Percentiles rank a stretch among this genome's conserved stretches.
Evolutionary conservation across 2,797 vertebrate genomes (phyloP).

Genomic region (Streptopelia turtur): DNA sequence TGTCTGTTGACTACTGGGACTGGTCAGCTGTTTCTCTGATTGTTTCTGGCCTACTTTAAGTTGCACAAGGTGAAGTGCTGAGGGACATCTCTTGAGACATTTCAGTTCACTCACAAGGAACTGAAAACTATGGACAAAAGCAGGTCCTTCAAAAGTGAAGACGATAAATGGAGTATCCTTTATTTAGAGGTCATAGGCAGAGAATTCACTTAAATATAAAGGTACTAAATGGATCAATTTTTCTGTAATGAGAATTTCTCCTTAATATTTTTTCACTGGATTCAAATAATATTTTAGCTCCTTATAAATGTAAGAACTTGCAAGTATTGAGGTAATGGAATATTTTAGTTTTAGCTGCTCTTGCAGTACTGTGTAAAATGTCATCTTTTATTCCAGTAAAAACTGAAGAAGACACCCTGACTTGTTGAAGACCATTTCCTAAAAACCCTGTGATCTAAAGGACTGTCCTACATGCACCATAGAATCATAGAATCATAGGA

Average conservation of each 20-base stretch:
- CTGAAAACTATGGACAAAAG: neutral
- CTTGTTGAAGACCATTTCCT: neutral
- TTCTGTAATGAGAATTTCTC: neutral
- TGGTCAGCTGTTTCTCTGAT: neutral
- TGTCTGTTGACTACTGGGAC: neutral
- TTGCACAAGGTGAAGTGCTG: neutral
- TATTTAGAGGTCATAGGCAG: neutral
- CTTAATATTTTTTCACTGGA: neutral
- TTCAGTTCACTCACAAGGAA: neutral
- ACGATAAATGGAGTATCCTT: neutral
- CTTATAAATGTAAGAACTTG: neutral
- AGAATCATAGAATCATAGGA: too few species aligned
- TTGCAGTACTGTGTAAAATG: conserved; percentile 1
- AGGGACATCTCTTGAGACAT: neutral
- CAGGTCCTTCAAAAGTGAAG: neutral
- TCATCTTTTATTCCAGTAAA: neutral
- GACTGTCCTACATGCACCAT: neutral
- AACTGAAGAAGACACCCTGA: neutral
- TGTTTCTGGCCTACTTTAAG: neutral
- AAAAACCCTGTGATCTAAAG: accelerated
- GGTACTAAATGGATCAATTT: neutral
- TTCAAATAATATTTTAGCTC: neutral
- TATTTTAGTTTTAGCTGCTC: neutral
- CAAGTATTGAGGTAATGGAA: neutral
- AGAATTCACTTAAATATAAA: neutral